Base-by-base conservation (phyloP, 1,140 invertebrate genomes). In the Drosophila baimaii region DNA sequence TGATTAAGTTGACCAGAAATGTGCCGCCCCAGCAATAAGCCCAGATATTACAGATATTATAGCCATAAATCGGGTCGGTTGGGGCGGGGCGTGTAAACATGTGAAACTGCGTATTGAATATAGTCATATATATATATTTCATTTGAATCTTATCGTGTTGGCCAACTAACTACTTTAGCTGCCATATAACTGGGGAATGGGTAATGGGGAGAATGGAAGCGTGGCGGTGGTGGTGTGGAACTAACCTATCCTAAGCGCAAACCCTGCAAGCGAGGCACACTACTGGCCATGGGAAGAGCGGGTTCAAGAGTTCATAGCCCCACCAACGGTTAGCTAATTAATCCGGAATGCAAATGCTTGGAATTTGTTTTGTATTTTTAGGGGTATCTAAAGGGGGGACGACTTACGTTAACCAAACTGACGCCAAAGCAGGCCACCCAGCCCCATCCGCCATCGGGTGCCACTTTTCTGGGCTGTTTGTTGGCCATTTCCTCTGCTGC, bases 401-500 rank as follows among this genome's bases (percentile, higher is more conserved):
- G 17, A 94, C 95, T 95, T 93, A 96, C 95, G 93, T 96, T 95
- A 77, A 96, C 95, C 81, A 96, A 93, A 91, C 96, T 96, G 69
- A 95, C 95, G 71, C 96, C 96, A 43, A 97, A 92, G 65, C 95
- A 96, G 39, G 96, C 95, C 91, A 96, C 94, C 96, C 96, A 97
- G 31, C 95, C 96, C 95, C 96, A 97, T 46, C 96, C 96, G 46
- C 91, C 91, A 76, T 92, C 91, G 59, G 91, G 91, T 23, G 91
- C 91, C 25, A 92, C 91, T 83, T 92, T 92, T 79, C 79, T 91
- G 55, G 91, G 91, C 59, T 84, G 90, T 55, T 86, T 82, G 43
- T 58, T 88, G 62, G 72, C 90, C 81, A 78, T 90, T 75, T 68
- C 44, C 51, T 29, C 25, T 29, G 47, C 10, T 61, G 39, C 29